Evolutionary conservation across 2,888 invertebrate species (phyloP), one percentile per base, ranked within the genome.

Genomic region (Euplexia lucipara): DNA sequence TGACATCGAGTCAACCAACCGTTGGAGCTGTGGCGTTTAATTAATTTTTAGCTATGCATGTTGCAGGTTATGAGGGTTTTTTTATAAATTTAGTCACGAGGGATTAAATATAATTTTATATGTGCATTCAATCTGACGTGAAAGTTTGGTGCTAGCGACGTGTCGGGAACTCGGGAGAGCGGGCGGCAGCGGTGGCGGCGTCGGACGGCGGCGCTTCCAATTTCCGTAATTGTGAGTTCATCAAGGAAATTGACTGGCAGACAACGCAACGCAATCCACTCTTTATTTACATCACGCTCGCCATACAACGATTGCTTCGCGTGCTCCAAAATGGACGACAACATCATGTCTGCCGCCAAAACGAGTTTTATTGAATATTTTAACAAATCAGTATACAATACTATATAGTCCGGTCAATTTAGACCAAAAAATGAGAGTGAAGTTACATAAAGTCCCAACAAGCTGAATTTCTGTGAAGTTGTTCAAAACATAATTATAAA

Each of bases 151-250:
- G 70, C 71, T 79, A 62, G 77, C 71, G 62, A 69, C 63, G 70
- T 67, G 64, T 54, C 45, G 58, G 51, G 61, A 57, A 70, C 47
- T 65, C 52, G 63, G 51, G 45, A 65, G 52, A 66, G 70, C 58
- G 65, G 64, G 63, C 63, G 78, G 72, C 69, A n/a, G 73, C 75
- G 75, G 52, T 61, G 58, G 78, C 63, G 58, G 76, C 72, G 70
- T 58, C 73, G 63, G 82, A 69, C 70, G 77, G 72, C 76, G 85
- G 84, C 88, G 83, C 86, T 90, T 90, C 87, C 90, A 92, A 94
- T 94, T 93, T 94, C 92, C 92, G 91, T 93, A 92, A 94, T 92
- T 92, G 92, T 92, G 88, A 92, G 88, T 92, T 93, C 92, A 93
- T 94, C 92, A 92, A 92, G 91, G 92, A 93, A 94, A 93, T 93